Conservation (phyloP, 2,113 vertebrate species). For the Engraulis encrasicolus region DNA sequence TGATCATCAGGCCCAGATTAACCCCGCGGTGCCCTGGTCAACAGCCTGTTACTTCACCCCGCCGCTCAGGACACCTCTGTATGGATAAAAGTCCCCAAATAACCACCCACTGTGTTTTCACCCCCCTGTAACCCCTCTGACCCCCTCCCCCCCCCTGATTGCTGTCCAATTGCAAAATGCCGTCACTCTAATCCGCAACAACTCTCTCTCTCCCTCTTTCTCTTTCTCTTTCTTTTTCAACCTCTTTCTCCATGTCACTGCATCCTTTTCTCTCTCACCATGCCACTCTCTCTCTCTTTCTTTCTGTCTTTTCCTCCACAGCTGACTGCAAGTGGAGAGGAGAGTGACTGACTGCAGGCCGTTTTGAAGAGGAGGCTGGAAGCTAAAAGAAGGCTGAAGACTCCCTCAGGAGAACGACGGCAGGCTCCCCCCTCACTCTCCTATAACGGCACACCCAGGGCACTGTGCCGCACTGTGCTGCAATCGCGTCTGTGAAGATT, state of each 20-base stretch:
- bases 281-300: conserved; percentile 20
- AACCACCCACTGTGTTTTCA: neutral
- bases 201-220: neutral
- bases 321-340: conserved; percentile 9
- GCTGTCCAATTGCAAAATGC: neutral
- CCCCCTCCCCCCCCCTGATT: too few relatives aligned
- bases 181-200: neutral
- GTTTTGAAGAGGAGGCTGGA: conserved; percentile 7
- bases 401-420: too few relatives aligned
- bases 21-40: neutral
- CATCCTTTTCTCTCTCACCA: neutral
- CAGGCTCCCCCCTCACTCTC: too few relatives aligned
- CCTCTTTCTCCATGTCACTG: conserved; percentile 20
- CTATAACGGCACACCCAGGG: too few relatives aligned
- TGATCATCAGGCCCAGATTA: conserved; percentile 21
- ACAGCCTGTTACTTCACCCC: conserved; percentile 6
- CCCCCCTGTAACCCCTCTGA: too few relatives aligned
- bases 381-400: too few relatives aligned
- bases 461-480: too few relatives aligned
- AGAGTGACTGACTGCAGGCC: neutral
- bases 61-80: neutral
- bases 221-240: neutral
- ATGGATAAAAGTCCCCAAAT: conserved; percentile 26
- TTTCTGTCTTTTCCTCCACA: neutral
- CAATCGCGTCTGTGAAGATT: too few relatives aligned